Conservation (phyloP, 2,113 vertebrate genomes). For the Vulpes lagopus region DNA sequence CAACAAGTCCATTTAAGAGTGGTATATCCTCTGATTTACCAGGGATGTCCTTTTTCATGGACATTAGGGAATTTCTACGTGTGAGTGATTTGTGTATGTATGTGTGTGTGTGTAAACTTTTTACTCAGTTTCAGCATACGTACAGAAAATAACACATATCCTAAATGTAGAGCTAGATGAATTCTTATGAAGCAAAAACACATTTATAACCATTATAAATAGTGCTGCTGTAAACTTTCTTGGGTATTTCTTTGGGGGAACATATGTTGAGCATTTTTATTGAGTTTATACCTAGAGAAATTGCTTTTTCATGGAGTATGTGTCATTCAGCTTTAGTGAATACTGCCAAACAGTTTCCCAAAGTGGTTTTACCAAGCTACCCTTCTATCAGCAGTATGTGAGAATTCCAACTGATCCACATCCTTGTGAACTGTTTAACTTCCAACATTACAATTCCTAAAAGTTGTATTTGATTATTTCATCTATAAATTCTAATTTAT, state of each 20-base stretch:
- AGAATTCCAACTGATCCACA: background rate
- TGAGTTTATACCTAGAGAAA: conserved; percentile 57
- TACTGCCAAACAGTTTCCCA: conserved; percentile 9
- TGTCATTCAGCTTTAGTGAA: background rate
- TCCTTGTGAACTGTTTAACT: background rate
- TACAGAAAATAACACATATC: conserved; percentile 57
- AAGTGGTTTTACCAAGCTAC: conserved; percentile 52
- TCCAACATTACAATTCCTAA: background rate
- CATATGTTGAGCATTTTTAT: conserved; percentile 59
- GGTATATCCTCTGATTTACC: background rate
- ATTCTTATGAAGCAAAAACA: conserved; percentile 67
- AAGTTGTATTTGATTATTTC: background rate
- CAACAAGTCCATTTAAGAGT: background rate
- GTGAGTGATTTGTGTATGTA: background rate
- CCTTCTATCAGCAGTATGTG: background rate
- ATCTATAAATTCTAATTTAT: conserved; percentile 19
- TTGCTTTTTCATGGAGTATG: conserved; percentile 39
- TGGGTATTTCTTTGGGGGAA: conserved; percentile 64
- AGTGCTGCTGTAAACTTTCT: conserved; percentile 61
- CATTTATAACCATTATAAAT: conserved; percentile 67
- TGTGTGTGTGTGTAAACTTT: background rate
- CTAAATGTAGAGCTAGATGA: conserved; percentile 61
- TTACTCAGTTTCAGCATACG: background rate
- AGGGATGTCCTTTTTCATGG: background rate
- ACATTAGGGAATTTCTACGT: conserved; percentile 32